Percentiles rank a stretch among this genome's conserved stretches.
These are phyloP conservation scores for Cyprinus carpio DNA, from an alignment of 2,113 vertebrate species.

Conservation along the genomic window DNA sequence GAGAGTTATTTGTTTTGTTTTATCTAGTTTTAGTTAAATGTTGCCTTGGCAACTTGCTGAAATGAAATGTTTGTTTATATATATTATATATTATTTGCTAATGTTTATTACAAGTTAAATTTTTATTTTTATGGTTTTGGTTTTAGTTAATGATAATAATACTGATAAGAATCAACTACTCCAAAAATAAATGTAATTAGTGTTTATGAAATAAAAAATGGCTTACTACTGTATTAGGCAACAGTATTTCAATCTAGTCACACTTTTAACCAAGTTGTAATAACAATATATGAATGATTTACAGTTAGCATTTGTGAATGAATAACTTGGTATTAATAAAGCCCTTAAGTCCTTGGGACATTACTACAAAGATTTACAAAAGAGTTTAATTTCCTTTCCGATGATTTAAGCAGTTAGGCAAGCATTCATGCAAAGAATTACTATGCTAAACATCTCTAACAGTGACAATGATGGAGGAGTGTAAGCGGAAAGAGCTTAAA, in stretches of 20 bases:
- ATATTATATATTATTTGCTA: no score
- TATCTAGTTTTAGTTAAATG: no score
- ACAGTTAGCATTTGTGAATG: background rate
- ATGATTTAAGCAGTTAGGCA: slow-evolving; percentile 15
- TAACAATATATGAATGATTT: background rate
- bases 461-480: slow-evolving; percentile 1
- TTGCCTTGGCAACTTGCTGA: no score
- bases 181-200: no score
- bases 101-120: no score
- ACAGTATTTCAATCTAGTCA: no score
- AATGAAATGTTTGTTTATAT: no score
- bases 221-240: background rate
- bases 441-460: slow-evolving; percentile 10
- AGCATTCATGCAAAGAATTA: background rate
- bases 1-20: no score
- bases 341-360: background rate
- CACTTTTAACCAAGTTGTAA: background rate
- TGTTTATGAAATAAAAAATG: background rate
- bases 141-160: no score
- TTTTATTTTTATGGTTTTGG: no score
- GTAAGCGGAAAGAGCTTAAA: background rate
- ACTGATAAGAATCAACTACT: no score
- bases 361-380: background rate
- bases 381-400: background rate
- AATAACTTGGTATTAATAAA: background rate